Evolutionary conservation across 2,797 vertebrate genomes (phyloP).

Genomic region (Parauchenoglanis punctatus): DNA sequence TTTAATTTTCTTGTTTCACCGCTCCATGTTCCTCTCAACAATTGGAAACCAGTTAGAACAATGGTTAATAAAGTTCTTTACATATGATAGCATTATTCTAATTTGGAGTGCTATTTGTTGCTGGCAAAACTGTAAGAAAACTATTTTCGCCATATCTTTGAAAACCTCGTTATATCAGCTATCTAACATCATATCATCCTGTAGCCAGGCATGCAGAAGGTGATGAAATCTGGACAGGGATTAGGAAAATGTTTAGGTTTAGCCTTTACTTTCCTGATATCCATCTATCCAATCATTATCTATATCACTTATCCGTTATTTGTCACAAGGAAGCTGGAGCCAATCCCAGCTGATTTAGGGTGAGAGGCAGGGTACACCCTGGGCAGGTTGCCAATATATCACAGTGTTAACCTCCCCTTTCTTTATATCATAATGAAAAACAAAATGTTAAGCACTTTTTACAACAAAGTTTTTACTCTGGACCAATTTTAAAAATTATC

Average conservation of each 20-base stretch:
- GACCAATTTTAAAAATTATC: not conserved
- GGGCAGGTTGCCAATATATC: no score
- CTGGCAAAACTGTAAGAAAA: not conserved
- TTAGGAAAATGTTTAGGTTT: not conserved
- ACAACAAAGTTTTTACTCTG: not conserved
- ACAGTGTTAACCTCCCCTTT: no score
- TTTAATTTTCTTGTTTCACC: not conserved
- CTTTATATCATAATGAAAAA: no score
- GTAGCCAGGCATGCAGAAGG: not conserved
- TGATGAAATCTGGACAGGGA: not conserved
- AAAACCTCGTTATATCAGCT: not conserved
- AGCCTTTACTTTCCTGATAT: not conserved
- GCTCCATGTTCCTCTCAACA: not conserved
- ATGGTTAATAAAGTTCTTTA: not conserved
- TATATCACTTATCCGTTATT: no score
- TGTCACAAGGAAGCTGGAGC: no score
- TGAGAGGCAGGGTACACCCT: no score
- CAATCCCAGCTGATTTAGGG: no score
- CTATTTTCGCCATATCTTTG: not conserved
- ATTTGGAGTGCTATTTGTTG: not conserved
- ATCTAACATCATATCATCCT: not conserved
- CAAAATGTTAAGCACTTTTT: not conserved
- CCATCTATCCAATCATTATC: not conserved
- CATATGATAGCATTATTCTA: not conserved
- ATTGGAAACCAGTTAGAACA: not conserved